Percentiles rank a stretch among this genome's conserved stretches.
These are phyloP conservation scores for Liparis tanakae DNA, from an alignment of 2,797 vertebrate species.

Conservation along the genomic window DNA sequence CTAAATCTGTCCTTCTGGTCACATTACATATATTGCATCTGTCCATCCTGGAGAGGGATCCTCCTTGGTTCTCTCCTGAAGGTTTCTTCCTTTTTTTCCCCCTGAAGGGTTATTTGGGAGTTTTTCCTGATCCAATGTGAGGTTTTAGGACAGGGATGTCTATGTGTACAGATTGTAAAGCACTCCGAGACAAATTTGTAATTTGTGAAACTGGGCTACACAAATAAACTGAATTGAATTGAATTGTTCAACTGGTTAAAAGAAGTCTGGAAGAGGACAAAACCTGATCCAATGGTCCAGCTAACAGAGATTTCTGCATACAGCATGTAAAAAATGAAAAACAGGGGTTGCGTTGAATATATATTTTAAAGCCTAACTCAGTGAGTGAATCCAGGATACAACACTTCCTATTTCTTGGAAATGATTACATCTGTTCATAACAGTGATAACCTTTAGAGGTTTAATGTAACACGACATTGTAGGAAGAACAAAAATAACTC, in stretches of 20 bases:
- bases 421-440: background rate
- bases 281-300: background rate
- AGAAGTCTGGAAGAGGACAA: background rate
- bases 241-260: slow-evolving; percentile 22
- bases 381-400: background rate
- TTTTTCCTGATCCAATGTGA: too few relatives aligned
- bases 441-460: background rate
- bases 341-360: background rate
- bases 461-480: background rate
- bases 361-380: background rate
- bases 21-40: too few relatives aligned
- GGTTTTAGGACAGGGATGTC: too few relatives aligned
- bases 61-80: too few relatives aligned
- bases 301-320: background rate
- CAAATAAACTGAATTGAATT: too few relatives aligned
- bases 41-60: too few relatives aligned
- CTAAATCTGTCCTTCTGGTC: too few relatives aligned
- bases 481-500: background rate
- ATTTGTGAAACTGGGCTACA: too few relatives aligned
- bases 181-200: too few relatives aligned
- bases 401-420: background rate
- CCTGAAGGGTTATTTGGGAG: too few relatives aligned
- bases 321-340: background rate
- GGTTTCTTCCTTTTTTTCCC: too few relatives aligned
- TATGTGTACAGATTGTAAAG: too few relatives aligned